These are phyloP conservation scores for Alethe castanea DNA, from an alignment of 2,113 vertebrate species.

Conservation along the genomic window DNA sequence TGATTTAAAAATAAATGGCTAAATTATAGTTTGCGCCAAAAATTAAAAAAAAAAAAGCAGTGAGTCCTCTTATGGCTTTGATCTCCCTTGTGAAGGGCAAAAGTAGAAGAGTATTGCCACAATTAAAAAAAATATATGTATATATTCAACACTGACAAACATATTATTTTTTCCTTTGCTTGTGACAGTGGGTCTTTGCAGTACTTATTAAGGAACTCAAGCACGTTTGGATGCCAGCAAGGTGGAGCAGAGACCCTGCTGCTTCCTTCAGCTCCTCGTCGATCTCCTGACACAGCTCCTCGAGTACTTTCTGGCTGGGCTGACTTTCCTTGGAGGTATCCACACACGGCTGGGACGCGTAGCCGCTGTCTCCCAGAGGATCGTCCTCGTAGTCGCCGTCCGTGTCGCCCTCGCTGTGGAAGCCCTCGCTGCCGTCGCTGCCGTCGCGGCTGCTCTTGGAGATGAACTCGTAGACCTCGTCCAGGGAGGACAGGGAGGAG, in stretches of 20 bases:
- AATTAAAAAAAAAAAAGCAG: constrained; percentile 65
- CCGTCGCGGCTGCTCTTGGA: constrained; percentile 80
- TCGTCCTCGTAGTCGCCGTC: constrained; percentile 83
- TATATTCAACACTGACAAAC: constrained; percentile 66
- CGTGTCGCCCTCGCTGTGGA: constrained; percentile 91
- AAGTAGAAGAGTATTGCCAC: constrained; percentile 82
- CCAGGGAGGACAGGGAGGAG: constrained; percentile 84
- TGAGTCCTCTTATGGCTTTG: constrained; percentile 98
- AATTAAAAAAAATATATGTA: constrained; percentile 74
- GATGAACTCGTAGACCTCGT: constrained; percentile 84
- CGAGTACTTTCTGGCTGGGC: constrained; percentile 74
- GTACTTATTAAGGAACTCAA: constrained; percentile 88
- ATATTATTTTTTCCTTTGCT: constrained; percentile 87
- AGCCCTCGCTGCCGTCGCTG: constrained; percentile 87
- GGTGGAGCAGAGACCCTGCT: constrained; percentile 94
- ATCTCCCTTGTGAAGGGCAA: constrained; percentile 91
- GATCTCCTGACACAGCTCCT: constrained; percentile 85
- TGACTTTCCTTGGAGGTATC: constrained; percentile 70
- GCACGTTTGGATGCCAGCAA: constrained; percentile 92
- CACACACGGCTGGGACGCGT: constrained; percentile 68
- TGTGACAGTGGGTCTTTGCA: constrained; percentile 83
- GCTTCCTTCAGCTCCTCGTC: constrained; percentile 98
- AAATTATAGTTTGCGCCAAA: constrained; percentile 55
- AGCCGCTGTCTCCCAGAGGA: constrained; percentile 77
- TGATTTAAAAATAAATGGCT: constrained; percentile 61